Base-by-base conservation (phyloP, 1,140 invertebrate species). In the Hyles euphorbiae region DNA sequence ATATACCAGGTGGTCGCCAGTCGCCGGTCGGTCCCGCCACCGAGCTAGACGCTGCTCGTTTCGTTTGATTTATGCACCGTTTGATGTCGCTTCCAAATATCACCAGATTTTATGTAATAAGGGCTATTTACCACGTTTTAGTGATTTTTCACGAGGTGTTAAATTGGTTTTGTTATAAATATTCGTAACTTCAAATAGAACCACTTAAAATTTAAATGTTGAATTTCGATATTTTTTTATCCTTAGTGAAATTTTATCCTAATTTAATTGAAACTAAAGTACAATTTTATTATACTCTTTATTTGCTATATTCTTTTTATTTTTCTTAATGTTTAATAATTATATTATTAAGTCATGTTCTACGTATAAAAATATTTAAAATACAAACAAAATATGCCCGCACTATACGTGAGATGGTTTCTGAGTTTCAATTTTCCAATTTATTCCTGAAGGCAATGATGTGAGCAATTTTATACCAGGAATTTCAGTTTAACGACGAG, bases 381-480 rank as follows among this genome's bases (percentile, higher is more conserved):
- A 8, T n/a, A n/a, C 46, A n/a, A 11, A 10, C 46, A 2, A n/a
- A 11, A 5, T 11, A 5, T 48, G 7, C n/a, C 8, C 46, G 22
- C 11, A 33, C 22, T n/a, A 6, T 4, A 22, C 22, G 8, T 5
- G 36, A 40, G 0, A 5, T 5, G 36, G 4, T 40, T 5, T 50
- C 48, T 36, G 36, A 54, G 53, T 43, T 44, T 63, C 65, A 74
- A 74, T 79, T 74, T 76, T 60, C 67, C 56, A 61, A 70, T 71
- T 61, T 65, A 54, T 71, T 66, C 66, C 66, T 68, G 70, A 65
- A 65, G 56, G 58, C 70, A 72, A 75, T 65, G 56, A 68, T 60
- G 67, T 61, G 47, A 60, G 53, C 53, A 49, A 65, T 60, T 61
- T 63, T 68, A 65, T 43, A 44, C 56, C 53, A 55, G 45, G 56